Conservation (phyloP, 2,113 vertebrate genomes). For the Aplodontia rufa region DNA sequence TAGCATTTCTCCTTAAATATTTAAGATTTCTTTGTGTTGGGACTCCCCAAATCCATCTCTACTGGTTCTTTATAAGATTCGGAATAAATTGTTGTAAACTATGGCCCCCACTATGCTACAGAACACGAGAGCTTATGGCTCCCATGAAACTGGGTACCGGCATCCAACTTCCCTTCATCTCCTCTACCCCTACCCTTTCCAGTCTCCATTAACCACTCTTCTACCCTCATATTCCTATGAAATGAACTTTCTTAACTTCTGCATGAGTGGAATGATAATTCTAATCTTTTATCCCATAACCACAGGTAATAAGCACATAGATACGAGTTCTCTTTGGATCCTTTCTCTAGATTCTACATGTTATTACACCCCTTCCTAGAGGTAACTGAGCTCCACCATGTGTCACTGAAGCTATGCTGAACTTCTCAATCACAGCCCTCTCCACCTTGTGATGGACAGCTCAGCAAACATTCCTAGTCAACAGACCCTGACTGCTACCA, state of each 20-base stretch:
- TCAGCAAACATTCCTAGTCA: background rate
- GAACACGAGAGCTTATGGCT: background rate
- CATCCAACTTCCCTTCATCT: background rate
- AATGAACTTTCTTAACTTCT: background rate
- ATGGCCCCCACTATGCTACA: background rate
- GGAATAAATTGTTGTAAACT: background rate
- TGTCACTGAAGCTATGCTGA: background rate
- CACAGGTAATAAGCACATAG: background rate
- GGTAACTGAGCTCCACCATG: background rate
- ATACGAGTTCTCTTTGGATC: background rate
- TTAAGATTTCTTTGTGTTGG: background rate
- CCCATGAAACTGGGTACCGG: background rate
- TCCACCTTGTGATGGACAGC: background rate
- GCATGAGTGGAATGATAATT: background rate
- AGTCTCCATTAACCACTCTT: background rate
- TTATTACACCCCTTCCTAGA: background rate
- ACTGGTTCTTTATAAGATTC: background rate
- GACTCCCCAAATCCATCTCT: background rate
- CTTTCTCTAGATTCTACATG: background rate
- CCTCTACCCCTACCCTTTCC: background rate
- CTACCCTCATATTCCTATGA: background rate
- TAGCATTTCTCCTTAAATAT: background rate
- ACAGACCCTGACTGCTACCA: background rate
- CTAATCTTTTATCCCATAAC: background rate
- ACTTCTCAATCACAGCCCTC: background rate